A percentile compares a stretch with the other conserved stretches of the same genome.
Conservation (phyloP, 2,797 vertebrate species). For the Saxicola maurus region DNA sequence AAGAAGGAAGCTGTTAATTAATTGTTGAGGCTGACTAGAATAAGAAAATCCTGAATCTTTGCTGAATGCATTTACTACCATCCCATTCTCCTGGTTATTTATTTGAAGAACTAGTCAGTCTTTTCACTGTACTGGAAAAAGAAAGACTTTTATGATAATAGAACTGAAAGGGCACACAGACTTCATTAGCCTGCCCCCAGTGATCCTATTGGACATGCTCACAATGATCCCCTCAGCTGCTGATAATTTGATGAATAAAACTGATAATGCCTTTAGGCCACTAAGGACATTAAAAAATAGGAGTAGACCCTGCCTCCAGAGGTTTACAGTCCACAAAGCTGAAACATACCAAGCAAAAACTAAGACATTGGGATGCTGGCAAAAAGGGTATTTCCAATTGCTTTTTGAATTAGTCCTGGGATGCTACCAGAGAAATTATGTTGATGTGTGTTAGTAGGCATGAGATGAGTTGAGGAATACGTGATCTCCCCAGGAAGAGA, state of each 20-base stretch:
- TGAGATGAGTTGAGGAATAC: not conserved
- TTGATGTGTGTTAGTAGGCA: not conserved
- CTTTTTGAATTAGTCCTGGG: not conserved
- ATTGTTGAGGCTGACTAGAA: not conserved
- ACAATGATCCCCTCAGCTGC: not conserved
- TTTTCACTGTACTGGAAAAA: not conserved
- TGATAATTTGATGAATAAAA: not conserved
- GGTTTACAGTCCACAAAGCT: not conserved
- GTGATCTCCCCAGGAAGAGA: not conserved
- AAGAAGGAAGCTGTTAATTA: slow-evolving; percentile 47
- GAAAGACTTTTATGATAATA: not conserved
- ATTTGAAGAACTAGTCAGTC: not conserved
- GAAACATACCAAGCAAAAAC: not conserved
- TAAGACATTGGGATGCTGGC: not conserved
- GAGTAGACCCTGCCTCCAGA: not conserved
- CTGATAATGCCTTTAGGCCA: not conserved
- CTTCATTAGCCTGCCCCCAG: not conserved
- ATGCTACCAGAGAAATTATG: not conserved
- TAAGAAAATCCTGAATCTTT: not conserved
- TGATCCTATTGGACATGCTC: not conserved
- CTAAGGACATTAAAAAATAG: not conserved
- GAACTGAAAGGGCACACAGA: not conserved
- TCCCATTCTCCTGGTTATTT: not conserved
- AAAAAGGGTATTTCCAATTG: not conserved
- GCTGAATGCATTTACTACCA: not conserved